Percentiles rank a stretch among this genome's conserved stretches.
Evolutionary conservation across 2,797 vertebrate species (phyloP).

Genomic region (Odontamblyopus lacepedii): DNA sequence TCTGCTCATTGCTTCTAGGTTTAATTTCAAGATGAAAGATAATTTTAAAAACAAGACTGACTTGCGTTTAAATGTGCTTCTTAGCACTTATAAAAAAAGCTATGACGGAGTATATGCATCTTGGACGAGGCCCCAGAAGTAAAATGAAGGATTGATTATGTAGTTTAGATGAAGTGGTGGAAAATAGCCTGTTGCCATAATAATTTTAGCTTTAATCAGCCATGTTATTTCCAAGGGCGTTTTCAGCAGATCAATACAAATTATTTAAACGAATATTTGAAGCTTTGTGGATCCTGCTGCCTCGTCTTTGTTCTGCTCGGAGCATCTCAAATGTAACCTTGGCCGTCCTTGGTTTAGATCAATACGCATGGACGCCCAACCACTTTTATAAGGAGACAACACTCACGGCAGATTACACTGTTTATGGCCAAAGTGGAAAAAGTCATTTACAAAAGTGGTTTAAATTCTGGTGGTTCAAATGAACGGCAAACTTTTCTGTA

Average conservation of each 20-base stretch:
- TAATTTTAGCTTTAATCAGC: constrained; percentile 39
- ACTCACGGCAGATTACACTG: neutral
- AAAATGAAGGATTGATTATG: constrained; percentile 36
- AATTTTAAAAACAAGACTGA: neutral
- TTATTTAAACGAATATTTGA: constrained; percentile 29
- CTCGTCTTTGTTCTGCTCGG: neutral
- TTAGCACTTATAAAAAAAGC: neutral
- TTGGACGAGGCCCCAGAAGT: constrained; percentile 30
- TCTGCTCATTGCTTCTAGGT: too few relatives aligned
- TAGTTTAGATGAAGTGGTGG: neutral
- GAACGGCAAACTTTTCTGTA: too few relatives aligned
- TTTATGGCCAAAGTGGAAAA: neutral
- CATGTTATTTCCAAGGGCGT: constrained; percentile 43
- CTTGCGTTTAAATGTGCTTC: neutral
- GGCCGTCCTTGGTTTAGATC: constrained; percentile 42
- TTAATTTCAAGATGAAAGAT: neutral
- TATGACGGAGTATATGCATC: constrained; percentile 28
- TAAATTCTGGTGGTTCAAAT: neutral
- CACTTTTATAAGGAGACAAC: neutral
- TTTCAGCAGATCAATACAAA: constrained; percentile 48
- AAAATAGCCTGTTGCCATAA: neutral
- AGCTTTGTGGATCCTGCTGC: neutral
- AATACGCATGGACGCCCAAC: constrained; percentile 1
- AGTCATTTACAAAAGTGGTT: neutral
- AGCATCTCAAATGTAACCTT: constrained; percentile 25